Evolutionary conservation across 2,888 invertebrate species (phyloP), one percentile per base, ranked within the genome.

Genomic region (Harpagoxenus sublaevis): DNA sequence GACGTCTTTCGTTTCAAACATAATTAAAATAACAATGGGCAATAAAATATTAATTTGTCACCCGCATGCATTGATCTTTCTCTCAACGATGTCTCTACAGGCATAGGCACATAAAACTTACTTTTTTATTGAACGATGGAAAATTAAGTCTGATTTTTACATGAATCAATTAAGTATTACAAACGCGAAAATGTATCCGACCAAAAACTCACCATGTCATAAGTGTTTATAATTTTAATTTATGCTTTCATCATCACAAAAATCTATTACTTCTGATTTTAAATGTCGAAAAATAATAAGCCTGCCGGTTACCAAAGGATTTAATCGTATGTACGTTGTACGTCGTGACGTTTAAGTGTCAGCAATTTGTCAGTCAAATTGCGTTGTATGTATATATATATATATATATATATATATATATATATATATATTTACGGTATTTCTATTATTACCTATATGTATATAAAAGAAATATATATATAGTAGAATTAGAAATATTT

Each of bases 391-490:
- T 23, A 23, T 23, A 15, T 31, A 60, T n/a, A 84, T 88, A 86
- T 89, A 86, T 85, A 86, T 66, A 87, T 81, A 71, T n/a, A 87
- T 86, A 86, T 65, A 87, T 71, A 68, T 35, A 15, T n/a, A n/a
- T n/a, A n/a, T n/a, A n/a, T 10, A 85, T 88, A 90, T 90, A 92
- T 87, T 89, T 87, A 92, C 88, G 90, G 89, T 92, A 92, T 92
- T 92, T 92, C 89, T 89, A 91, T 89, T 91, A 84, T 23, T 88
- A 86, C 89, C 86, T 86, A 86, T 66, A 87, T 78, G 68, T 9
- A 87, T 86, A 23, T 66, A 86, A 66, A 63, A 23, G 63, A 35
- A 62, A 31, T n/a, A 35, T 62, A 57, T 84, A 57, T 84, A 78
- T 78, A 74, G 18, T 88, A 81, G n/a, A 62, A 45, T 74, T 77